Percentiles rank a stretch among this genome's conserved stretches.
These are phyloP conservation scores for Sardinella longiceps DNA, from an alignment of 2,797 vertebrate species.

Conservation along the genomic window DNA sequence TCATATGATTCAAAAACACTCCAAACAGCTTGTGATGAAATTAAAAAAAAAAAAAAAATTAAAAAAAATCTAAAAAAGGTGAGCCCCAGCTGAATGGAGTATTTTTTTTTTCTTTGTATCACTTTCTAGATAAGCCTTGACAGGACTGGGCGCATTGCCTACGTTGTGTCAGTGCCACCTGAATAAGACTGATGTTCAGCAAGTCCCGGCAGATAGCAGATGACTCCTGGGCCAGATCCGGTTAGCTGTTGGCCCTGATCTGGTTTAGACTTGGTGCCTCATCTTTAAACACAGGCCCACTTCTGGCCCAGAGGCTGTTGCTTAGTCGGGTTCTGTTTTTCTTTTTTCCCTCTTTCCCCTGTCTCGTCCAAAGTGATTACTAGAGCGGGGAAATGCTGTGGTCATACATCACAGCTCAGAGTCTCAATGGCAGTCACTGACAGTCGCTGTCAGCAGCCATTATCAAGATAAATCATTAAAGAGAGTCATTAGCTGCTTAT, in stretches of 20 bases:
- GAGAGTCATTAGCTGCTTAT: conserved; percentile 8
- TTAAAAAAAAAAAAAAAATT: neutral
- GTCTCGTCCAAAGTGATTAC: neutral
- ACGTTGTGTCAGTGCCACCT: neutral
- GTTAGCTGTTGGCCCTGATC: neutral
- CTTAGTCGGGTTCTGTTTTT: neutral
- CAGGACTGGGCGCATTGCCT: neutral
- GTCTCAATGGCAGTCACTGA: neutral
- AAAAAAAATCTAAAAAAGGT: too few relatives aligned
- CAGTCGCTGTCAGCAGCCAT: neutral
- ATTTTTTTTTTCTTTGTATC: neutral
- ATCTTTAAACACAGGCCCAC: neutral
- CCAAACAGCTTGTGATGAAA: neutral
- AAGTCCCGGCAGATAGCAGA: neutral
- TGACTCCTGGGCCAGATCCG: neutral
- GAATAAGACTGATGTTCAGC: conserved; percentile 1
- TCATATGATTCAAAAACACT: neutral
- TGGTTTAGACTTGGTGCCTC: neutral
- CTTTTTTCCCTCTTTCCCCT: neutral
- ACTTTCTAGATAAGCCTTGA: neutral
- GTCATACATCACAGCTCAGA: neutral
- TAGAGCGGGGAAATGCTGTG: neutral
- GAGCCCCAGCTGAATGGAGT: neutral
- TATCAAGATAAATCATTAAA: conserved; percentile 15
- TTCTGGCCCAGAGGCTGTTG: neutral